Base-by-base conservation (phyloP, 2,113 vertebrate species). In the Chunga burmeisteri region DNA sequence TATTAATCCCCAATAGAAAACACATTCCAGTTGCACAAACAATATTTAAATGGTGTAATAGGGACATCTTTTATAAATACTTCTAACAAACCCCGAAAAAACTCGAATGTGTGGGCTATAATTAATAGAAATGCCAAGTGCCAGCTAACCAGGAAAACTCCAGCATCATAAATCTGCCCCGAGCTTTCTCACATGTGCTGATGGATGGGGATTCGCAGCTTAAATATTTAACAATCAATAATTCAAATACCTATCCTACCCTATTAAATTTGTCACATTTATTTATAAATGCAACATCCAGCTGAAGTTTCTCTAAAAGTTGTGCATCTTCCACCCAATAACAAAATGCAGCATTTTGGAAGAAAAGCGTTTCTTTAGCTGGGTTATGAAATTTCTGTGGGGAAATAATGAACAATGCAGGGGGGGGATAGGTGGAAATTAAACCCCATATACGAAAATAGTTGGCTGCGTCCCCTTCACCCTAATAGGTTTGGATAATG, bases 181-280 rank as follows among this genome's bases (percentile, higher is more conserved):
- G 6, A 88, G 91, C 94, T 90, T 97, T 97, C 98, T 98, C 95
- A 90, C 83, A n/a, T 87, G 88, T 9, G 70, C 94, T 98, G 98
- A 98, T 98, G 97, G 98, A 98, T 98, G 98, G 96, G 90, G 95
- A 97, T 98, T 98, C 15, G 91, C 92, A 95, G 95, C 96, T 98
- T 97, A 98, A 98, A 98, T 98, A 98, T 98, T 98, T 98, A 98
- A 97, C 97, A 98, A 98, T 98, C 97, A 95, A 98, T 98, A 98
- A 98, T 98, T 98, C 98, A 98, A 97, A 98, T 97, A 97, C 97
- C 97, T 98, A 96, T 96, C 97, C 96, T 97, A 89, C 96, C 97
- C 98, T 96, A 98, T 97, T 97, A 95, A 95, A 96, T 97, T 95
- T 98, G 98, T 97, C 97, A 97, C 98, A 93, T 98, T 98, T 98